These are phyloP conservation scores for Siniperca knerii DNA, from an alignment of 2,113 vertebrate species.

Conservation along the genomic window DNA sequence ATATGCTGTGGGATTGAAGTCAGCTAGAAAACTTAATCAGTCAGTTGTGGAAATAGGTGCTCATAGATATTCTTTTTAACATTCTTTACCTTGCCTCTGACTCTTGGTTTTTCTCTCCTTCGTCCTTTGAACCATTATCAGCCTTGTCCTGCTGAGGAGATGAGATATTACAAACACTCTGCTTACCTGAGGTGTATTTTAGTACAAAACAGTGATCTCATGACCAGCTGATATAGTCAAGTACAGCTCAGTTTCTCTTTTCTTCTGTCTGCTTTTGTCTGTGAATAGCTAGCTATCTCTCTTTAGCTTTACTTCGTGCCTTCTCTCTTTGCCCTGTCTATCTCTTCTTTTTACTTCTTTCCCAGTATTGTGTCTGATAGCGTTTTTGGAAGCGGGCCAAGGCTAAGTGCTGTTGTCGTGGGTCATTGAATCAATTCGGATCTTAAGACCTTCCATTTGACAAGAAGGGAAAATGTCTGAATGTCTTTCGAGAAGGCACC, in stretches of 20 bases:
- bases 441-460: slow-evolving; percentile 17
- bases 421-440: slow-evolving; percentile 19
- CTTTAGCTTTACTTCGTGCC: background rate
- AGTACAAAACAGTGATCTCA: slow-evolving; percentile 5
- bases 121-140: background rate
- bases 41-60: background rate
- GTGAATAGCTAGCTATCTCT: background rate
- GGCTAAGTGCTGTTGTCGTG: slow-evolving; percentile 45
- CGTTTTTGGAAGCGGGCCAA: slow-evolving; percentile 45
- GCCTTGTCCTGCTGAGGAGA: background rate
- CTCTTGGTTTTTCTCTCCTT: background rate
- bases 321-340: background rate
- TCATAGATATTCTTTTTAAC: background rate
- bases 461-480: background rate
- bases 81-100: background rate
- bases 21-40: background rate
- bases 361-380: slow-evolving; percentile 6
- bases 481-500: background rate
- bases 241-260: background rate
- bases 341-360: background rate
- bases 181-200: slow-evolving; percentile 4
- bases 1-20: background rate
- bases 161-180: background rate
- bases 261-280: background rate
- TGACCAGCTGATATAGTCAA: background rate